Conservation (phyloP, 2,797 vertebrate genomes). For the Nyctibius grandis region DNA sequence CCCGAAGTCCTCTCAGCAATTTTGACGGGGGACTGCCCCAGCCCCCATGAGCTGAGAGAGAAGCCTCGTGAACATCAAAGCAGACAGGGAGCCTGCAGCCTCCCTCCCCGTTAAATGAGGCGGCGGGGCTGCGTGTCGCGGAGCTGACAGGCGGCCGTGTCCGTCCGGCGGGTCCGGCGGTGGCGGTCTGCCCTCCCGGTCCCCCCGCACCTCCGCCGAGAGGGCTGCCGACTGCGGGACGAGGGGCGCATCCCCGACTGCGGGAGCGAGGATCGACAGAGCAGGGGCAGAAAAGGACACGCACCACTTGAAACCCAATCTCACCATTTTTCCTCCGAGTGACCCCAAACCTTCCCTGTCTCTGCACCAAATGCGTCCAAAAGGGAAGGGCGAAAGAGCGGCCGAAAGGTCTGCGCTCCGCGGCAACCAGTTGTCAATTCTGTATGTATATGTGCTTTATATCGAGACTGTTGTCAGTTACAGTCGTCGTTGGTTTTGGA, state of each 20-base stretch:
- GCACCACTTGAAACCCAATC: not conserved
- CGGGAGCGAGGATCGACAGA: not conserved
- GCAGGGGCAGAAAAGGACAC: not conserved
- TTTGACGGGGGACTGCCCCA: not conserved
- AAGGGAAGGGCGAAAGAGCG: not conserved
- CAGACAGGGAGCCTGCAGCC: not conserved
- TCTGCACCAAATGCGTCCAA: not conserved
- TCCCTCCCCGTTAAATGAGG: not conserved
- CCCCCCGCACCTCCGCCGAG: not conserved
- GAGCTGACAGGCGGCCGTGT: not conserved
- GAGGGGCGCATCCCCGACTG: not conserved
- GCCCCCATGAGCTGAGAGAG: not conserved
- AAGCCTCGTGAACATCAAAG: not conserved
- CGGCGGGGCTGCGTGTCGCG: not conserved
- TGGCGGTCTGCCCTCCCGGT: not conserved
- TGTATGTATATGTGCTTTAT: not conserved
- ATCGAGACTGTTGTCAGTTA: not conserved
- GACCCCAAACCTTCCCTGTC: not conserved
- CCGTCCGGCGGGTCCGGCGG: not conserved
- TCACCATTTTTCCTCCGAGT: not conserved
- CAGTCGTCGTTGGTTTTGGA: not conserved
- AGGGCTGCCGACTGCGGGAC: not conserved
- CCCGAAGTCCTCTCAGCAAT: not conserved
- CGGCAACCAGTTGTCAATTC: not conserved
- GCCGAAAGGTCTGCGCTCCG: not conserved